phyloP scores from a whole-genome alignment of 2,113 vertebrate species.

The Andinoacara biseriatus region DNA sequence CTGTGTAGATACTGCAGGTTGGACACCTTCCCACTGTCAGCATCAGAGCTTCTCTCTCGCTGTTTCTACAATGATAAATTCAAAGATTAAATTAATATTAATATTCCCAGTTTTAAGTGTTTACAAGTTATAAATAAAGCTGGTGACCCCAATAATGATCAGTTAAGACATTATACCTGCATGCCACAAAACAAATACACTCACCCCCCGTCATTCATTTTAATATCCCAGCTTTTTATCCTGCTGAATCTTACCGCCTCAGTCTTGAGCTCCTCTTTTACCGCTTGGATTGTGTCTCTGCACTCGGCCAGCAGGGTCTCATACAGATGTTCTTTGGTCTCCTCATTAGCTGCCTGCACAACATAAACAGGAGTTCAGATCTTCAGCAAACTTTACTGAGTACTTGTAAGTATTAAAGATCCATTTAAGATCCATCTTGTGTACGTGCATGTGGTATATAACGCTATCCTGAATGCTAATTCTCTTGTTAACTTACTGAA shows the following conservation, averaged over 20 bases:
- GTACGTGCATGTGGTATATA: too few relatives aligned
- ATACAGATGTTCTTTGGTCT: constrained; percentile 96
- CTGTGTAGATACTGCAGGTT: constrained; percentile 97
- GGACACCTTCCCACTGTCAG: constrained; percentile 89
- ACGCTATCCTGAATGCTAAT: too few relatives aligned
- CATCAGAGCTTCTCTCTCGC: constrained; percentile 87
- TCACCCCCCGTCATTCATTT: neutral
- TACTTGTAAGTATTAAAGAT: neutral
- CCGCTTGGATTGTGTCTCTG: constrained; percentile 96
- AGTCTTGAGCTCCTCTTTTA: constrained; percentile 91
- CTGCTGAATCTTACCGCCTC: constrained; percentile 85
- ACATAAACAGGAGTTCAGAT: neutral
- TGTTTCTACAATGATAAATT: constrained; percentile 84
- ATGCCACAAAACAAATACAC: too few relatives aligned
- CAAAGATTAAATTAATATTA: too few relatives aligned
- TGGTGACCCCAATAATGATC: too few relatives aligned
- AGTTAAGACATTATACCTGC: too few relatives aligned
- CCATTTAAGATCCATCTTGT: too few relatives aligned
- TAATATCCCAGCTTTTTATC: neutral
- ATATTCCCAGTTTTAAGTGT: too few relatives aligned
- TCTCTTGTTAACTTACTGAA: neutral
- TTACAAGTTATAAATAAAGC: neutral
- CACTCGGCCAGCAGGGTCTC: constrained; percentile 96
- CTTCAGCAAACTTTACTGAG: neutral
- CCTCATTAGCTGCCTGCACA: constrained; percentile 89